phyloP scores from a whole-genome alignment of 2,113 vertebrate genomes.

The Scomber scombrus region DNA sequence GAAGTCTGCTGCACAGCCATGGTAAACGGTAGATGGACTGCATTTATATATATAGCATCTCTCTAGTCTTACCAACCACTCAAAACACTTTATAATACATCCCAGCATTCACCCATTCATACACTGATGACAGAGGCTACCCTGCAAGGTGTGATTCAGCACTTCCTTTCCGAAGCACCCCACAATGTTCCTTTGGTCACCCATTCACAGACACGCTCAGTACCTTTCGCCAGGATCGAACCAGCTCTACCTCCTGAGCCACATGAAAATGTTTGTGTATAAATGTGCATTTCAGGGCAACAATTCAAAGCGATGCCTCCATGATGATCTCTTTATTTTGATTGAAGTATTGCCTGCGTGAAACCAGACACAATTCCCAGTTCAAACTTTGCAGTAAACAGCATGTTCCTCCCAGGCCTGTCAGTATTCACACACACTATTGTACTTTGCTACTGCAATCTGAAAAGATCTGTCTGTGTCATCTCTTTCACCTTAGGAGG shows the following conservation, averaged over 20 bases:
- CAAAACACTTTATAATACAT: too few species aligned
- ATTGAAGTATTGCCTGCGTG: slow-evolving; percentile 10
- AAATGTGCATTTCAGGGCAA: slow-evolving; percentile 1
- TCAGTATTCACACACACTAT: slow-evolving; percentile 6
- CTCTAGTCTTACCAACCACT: too few species aligned
- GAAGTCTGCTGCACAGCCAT: neutral
- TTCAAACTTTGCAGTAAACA: slow-evolving; percentile 2
- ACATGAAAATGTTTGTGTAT: neutral
- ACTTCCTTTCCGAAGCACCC: too few species aligned
- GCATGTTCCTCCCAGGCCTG: neutral
- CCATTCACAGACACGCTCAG: too few species aligned
- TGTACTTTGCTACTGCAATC: neutral
- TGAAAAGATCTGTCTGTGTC: neutral
- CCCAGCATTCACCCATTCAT: too few species aligned
- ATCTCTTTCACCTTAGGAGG: slow-evolving; percentile 3
- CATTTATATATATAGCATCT: too few species aligned
- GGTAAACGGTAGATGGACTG: neutral
- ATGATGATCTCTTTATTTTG: slow-evolving; percentile 2
- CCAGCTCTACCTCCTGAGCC: too few species aligned
- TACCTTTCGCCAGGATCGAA: too few species aligned
- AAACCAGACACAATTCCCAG: neutral
- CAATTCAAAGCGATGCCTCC: slow-evolving; percentile 8
- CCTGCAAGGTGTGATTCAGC: too few species aligned
- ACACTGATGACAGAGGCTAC: too few species aligned
- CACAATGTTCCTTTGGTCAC: too few species aligned